Evolutionary conservation across 2,888 invertebrate genomes (phyloP), one percentile per base, ranked within the genome.

Genomic region (Brachynemurus nebulosus): DNA sequence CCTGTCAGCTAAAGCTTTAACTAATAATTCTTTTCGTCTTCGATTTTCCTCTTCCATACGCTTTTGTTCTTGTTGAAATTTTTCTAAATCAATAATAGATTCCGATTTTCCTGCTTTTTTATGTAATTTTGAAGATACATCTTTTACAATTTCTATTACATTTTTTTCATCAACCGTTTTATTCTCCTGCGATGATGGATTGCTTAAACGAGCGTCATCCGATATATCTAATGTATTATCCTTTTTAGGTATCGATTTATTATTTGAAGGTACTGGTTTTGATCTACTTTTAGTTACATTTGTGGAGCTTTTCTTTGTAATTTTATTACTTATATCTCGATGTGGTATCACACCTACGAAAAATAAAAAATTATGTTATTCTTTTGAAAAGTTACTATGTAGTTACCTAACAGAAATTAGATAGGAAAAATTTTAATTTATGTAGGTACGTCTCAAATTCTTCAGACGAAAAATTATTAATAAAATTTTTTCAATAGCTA

Each of bases 21-120:
- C 65, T 8, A 86, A 64, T 61, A 84, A 68, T 56, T 80, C 78
- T 60, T 80, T 82, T 50, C 82, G 74, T 52, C 76, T 78, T 52
- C 79, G 77, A 64, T 86, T 86, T 57, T 84, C 82, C 59, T 85
- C 86, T 57, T 86, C 80, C 59, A 86, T 82, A 50, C 78, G 57
- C 60, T 77, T 82, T 54, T 85, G 83, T 49, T 78, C 73, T 11
- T 72, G 57, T 59, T 83, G 80, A 54, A 85, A 74, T 51, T 78
- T 77, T 49, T 78, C 77, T 12, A 79, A 57, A 48, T 78, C 74
- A 1, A 68, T 64, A 47, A 66, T 69, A 9, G 11, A n/a, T n/a
- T n/a, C n/a, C n/a, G n/a, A n/a, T 23, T 42, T 27, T 25, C 30
- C 17, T 18, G 23, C 18, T 34, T 42, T 12, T 38, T 40, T 44